Conservation (phyloP, 2,113 vertebrate species). For the Piaya cayana region DNA sequence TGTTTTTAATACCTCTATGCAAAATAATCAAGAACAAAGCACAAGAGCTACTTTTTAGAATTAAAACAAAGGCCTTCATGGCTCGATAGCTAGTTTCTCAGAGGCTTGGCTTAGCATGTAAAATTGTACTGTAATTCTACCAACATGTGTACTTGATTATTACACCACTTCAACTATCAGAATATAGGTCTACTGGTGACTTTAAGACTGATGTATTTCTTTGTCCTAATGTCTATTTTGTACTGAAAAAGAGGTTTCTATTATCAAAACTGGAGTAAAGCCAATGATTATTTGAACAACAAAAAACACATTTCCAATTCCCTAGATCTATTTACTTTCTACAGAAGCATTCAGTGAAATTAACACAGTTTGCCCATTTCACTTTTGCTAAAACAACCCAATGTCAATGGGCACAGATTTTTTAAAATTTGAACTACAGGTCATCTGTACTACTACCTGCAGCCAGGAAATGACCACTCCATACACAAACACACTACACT, state of each 20-base stretch:
- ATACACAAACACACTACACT: background rate
- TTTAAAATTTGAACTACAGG: background rate
- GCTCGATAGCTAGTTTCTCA: background rate
- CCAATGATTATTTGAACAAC: background rate
- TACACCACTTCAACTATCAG: background rate
- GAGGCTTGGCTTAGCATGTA: accelerated
- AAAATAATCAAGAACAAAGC: background rate
- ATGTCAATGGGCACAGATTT: background rate
- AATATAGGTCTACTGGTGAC: background rate
- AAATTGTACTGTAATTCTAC: background rate
- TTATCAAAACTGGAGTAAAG: background rate
- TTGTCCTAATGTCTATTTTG: background rate
- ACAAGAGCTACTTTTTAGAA: background rate
- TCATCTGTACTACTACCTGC: background rate
- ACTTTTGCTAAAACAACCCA: background rate
- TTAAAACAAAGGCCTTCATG: background rate
- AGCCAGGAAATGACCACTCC: background rate
- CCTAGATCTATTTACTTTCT: background rate
- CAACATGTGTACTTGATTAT: background rate
- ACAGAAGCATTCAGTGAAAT: background rate
- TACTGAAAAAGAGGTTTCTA: background rate
- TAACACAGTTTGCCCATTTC: background rate
- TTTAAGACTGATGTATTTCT: background rate
- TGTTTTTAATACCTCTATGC: background rate
- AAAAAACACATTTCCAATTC: background rate